Evolutionary conservation across 1,140 invertebrate species (phyloP).

Genomic region (Drosophila triauraria): DNA sequence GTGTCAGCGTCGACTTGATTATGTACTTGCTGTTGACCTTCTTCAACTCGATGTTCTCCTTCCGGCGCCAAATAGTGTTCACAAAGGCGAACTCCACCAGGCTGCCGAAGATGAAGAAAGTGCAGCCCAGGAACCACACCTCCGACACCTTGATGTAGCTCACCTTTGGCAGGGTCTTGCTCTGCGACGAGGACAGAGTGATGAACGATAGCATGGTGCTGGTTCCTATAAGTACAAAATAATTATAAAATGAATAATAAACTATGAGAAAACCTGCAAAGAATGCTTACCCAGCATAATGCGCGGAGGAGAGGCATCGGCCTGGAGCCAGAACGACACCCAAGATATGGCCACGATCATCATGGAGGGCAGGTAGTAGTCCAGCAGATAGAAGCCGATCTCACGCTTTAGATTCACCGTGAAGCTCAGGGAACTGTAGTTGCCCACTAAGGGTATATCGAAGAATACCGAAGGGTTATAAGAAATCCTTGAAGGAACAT

Average conservation of each 20-base stretch:
- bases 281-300: constrained; percentile 89
- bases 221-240: constrained; percentile 86
- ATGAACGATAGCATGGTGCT: constrained; percentile 96
- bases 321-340: constrained; percentile 96
- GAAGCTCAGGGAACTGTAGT: constrained; percentile 92
- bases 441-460: constrained; percentile 87
- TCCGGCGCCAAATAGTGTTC: constrained; percentile 94
- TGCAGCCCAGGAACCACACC: constrained; percentile 94
- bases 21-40: constrained; percentile 95
- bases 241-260: constrained; percentile 10
- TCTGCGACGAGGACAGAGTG: constrained; percentile 91
- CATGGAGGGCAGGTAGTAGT: constrained; percentile 95
- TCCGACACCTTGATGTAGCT: constrained; percentile 96
- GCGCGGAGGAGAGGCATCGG: constrained; percentile 93
- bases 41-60: constrained; percentile 92
- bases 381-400: constrained; percentile 95
- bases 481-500: background rate
- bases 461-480: background rate
- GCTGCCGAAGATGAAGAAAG: constrained; percentile 93
- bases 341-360: constrained; percentile 95
- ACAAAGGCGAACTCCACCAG: constrained; percentile 95
- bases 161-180: constrained; percentile 93
- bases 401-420: constrained; percentile 92
- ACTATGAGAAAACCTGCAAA: background rate
- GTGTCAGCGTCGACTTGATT: constrained; percentile 92